Base-by-base conservation (phyloP, 1,140 invertebrate species). In the Samia ricini region DNA sequence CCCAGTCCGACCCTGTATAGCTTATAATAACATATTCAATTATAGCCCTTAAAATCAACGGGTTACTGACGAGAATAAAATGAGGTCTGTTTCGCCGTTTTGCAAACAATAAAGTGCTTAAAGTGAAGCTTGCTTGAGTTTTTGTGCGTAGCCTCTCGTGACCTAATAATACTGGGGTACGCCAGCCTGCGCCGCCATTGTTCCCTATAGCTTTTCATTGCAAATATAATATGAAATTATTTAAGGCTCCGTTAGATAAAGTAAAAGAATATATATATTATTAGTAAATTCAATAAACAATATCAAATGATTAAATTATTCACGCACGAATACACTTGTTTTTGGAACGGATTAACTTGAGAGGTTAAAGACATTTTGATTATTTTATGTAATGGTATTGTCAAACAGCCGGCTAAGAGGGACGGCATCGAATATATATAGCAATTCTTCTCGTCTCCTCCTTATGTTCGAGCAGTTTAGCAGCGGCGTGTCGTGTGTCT, bases 141-240 rank as follows among this genome's bases (percentile, higher is more conserved):
- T 51, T 23, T 22, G 33, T 60, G 19, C 63, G 63, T 64, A 57
- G 54, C 50, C 51, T 49, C 55, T 55, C 57, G 51, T 60, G 63
- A 64, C 63, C 63, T 51, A 64, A 55, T 64, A 55, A 60, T 12
- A 42, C 7, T 15, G 33, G 23, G 29, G 33, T 57, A 57, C n/a
- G n/a, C 19, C 15, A 15, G 23, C 21, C 22, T 57, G 51, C n/a
- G n/a, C 19, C 15, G 21, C 52, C 21, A 42, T 42, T 42, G 33
- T 42, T 42, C 33, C 33, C 33, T 42, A 4, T 10, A 15, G 33
- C 12, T 42, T 42, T 7, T 10, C 19, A 51, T 51, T 51, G 21
- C 20, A 51, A 21, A 19, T 18, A 21, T 51, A 51, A 51, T 20
- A 51, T 20, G 15, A 8, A 20, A 51, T 4, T 21, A 8, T 4